These are phyloP conservation scores for Arrhopalites spinosus DNA, from an alignment of 2,888 invertebrate genomes.

Conservation along the genomic window DNA sequence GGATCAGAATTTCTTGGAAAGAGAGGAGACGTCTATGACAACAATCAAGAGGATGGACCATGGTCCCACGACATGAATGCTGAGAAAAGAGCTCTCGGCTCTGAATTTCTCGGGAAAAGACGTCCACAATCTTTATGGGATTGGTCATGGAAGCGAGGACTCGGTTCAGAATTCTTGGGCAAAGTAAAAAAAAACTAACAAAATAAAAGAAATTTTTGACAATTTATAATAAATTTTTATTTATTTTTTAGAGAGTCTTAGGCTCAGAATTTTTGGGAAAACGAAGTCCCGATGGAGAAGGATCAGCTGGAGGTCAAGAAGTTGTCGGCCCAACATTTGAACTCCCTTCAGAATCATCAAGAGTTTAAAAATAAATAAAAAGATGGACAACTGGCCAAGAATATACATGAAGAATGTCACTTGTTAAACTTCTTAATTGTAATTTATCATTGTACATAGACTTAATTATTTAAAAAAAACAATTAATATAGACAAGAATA, in stretches of 20 bases:
- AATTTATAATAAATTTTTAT: too few relatives aligned
- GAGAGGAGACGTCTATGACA: slow-evolving; percentile 10
- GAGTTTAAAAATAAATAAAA: too few relatives aligned
- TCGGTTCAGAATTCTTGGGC: slow-evolving; percentile 43
- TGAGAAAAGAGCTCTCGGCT: slow-evolving; percentile 48
- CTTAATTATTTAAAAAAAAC: too few relatives aligned
- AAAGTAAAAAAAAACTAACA: too few relatives aligned
- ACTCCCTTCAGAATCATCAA: too few relatives aligned
- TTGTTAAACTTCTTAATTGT: too few relatives aligned
- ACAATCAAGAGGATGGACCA: background rate
- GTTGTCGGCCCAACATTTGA: too few relatives aligned
- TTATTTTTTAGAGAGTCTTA: slow-evolving; percentile 39
- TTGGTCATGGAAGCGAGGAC: slow-evolving; percentile 45
- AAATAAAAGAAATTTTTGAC: too few relatives aligned
- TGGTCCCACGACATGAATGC: background rate
- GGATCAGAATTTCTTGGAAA: slow-evolving; percentile 52
- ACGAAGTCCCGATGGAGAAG: slow-evolving; percentile 4
- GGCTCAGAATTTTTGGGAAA: slow-evolving; percentile 41
- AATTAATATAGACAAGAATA: too few relatives aligned
- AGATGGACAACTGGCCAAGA: too few relatives aligned
- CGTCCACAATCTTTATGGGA: slow-evolving; percentile 33
- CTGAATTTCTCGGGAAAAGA: slow-evolving; percentile 48
- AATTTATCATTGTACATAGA: too few relatives aligned
- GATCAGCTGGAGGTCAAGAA: background rate
- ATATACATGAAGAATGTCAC: too few relatives aligned